Evolutionary conservation across 2,113 vertebrate genomes (phyloP).

Genomic region (Elaphurus davidianus): DNA sequence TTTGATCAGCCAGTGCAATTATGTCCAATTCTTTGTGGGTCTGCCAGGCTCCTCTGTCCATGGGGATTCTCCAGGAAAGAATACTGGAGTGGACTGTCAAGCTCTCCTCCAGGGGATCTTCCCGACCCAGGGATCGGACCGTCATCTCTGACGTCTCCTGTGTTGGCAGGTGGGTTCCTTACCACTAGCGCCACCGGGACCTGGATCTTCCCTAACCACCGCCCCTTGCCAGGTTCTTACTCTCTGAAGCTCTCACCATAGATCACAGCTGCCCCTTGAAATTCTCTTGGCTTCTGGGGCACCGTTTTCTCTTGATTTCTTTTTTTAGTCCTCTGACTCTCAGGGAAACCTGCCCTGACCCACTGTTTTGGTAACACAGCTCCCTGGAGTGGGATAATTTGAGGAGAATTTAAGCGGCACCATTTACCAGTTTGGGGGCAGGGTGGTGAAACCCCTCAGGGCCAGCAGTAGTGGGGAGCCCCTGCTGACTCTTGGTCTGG

Average conservation of each 20-base stretch:
- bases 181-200: accelerated
- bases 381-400: neutral
- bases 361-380: neutral
- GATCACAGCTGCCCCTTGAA: neutral
- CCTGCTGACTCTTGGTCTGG: neutral
- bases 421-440: neutral
- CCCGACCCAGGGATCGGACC: neutral
- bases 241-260: neutral
- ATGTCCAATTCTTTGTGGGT: accelerated
- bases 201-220: accelerated
- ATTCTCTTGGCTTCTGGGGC: neutral
- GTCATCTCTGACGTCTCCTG: neutral
- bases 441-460: neutral
- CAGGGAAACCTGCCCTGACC: neutral
- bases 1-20: neutral
- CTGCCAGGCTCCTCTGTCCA: neutral
- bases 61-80: neutral
- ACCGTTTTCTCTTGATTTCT: neutral
- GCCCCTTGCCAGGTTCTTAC: neutral
- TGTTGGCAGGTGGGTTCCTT: too few relatives aligned
- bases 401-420: neutral
- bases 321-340: neutral
- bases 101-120: neutral
- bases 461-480: neutral
- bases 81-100: neutral